Evolutionary conservation across 2,797 vertebrate genomes (phyloP).

Genomic region (Sebastes baramenuke): DNA sequence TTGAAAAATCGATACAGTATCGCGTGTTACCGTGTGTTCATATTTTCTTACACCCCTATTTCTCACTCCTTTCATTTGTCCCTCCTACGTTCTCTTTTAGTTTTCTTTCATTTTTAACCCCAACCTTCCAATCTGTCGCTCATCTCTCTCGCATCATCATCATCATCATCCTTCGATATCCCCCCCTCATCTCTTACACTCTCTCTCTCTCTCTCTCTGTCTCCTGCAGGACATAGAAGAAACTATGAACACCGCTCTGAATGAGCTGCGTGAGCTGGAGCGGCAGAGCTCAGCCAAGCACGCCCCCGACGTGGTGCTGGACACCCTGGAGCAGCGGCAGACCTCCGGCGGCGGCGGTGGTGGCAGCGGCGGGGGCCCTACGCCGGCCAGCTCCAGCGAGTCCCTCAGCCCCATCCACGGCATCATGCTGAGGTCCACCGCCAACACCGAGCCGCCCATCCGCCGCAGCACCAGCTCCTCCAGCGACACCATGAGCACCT

Average conservation of each 20-base stretch:
- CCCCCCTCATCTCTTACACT: neutral
- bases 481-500: slow-evolving; percentile 96
- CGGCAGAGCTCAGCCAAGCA: slow-evolving; percentile 96
- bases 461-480: slow-evolving; percentile 92
- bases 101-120: neutral
- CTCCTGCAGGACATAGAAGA: slow-evolving; percentile 94
- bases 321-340: slow-evolving; percentile 95
- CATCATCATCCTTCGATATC: too few relatives aligned
- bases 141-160: neutral
- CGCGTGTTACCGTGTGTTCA: too few relatives aligned
- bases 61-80: neutral
- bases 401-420: slow-evolving; percentile 85
- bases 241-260: slow-evolving; percentile 98
- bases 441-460: slow-evolving; percentile 86
- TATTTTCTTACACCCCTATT: too few relatives aligned
- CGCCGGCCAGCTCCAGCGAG: slow-evolving; percentile 84
- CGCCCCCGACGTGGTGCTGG: slow-evolving; percentile 96
- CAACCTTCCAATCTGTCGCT: neutral
- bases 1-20: too few relatives aligned
- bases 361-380: slow-evolving; percentile 81
- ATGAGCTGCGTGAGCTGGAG: slow-evolving; percentile 96
- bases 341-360: slow-evolving; percentile 67
- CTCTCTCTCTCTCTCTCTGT: neutral
- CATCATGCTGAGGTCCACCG: slow-evolving; percentile 76
- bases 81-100: neutral